Evolutionary conservation across 2,888 invertebrate genomes (phyloP), one percentile per base, ranked within the genome.

Genomic region (Augochlorella aurata): DNA sequence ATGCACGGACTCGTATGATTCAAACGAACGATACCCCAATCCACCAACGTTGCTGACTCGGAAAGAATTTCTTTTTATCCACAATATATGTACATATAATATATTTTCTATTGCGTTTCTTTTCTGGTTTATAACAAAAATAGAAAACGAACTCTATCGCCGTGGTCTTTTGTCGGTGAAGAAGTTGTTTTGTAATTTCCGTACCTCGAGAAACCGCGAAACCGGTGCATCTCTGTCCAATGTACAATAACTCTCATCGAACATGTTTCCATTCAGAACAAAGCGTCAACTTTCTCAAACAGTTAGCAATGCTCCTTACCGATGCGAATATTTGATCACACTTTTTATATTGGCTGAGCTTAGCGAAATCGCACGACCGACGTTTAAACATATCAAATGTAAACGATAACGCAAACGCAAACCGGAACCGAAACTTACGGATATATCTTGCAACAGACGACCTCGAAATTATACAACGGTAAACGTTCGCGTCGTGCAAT

Each of bases 31-130:
- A 71, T 70, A 77, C 73, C 73, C 82, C 76, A 67, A 80, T 68
- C 49, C 52, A 73, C 75, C 54, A 76, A 58, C 63, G 74, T 83
- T 81, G 83, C 77, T 82, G 77, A 78, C 78, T 75, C 67, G 61
- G 54, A 72, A 71, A 70, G 54, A 71, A 69, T 66, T 77, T 72
- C 66, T 79, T 79, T 82, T 77, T 58, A 58, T 66, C 69, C 69
- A 61, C 73, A 74, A 49, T 71, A 78, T 80, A 71, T 81, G 75
- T 85, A 84, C 70, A 82, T 85, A 85, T 73, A 70, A 61, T 84
- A 71, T 85, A 82, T 85, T 82, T 85, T 85, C 74, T 79, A 81
- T 45, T 47, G 71, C 65, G 71, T 76, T 78, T 74, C 79, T 63
- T 66, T 61, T 63, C 38, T 47, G 50, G 18, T 63, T 58, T 77